phyloP scores from a whole-genome alignment of 1,140 invertebrate genomes.

The Ladona fulva region DNA sequence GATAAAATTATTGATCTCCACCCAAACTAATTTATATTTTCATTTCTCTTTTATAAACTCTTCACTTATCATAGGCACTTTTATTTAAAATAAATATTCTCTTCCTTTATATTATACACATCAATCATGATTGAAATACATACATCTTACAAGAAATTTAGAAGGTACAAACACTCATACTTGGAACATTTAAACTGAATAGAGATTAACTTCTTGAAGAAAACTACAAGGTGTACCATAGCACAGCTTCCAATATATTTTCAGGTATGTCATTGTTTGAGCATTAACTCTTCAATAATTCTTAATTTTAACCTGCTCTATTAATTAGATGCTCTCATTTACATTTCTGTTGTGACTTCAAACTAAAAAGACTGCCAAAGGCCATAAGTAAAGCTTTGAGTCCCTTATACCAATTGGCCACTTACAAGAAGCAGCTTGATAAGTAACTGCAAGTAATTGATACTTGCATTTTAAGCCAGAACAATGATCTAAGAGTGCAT shows the following conservation, averaged over 20 bases:
- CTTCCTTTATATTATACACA: neutral
- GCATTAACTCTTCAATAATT: neutral
- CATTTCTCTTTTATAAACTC: neutral
- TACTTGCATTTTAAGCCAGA: neutral
- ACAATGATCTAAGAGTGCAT: neutral
- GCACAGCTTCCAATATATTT: neutral
- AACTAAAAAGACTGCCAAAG: neutral
- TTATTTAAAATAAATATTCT: constrained; percentile 10
- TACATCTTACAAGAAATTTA: neutral
- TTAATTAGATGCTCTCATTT: neutral
- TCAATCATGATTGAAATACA: neutral
- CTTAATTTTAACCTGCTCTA: neutral
- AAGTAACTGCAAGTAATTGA: neutral
- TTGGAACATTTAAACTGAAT: neutral
- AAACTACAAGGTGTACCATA: neutral
- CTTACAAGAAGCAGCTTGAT: neutral
- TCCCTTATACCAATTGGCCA: neutral
- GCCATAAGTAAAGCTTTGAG: neutral
- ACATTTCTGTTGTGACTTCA: neutral
- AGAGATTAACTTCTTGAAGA: neutral
- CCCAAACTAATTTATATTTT: neutral
- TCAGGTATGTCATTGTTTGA: neutral
- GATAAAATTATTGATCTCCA: neutral
- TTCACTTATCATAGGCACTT: neutral
- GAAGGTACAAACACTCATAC: constrained; percentile 9